Conservation (phyloP, 2,888 invertebrate genomes). For the Scrobipalpa atriplicella region DNA sequence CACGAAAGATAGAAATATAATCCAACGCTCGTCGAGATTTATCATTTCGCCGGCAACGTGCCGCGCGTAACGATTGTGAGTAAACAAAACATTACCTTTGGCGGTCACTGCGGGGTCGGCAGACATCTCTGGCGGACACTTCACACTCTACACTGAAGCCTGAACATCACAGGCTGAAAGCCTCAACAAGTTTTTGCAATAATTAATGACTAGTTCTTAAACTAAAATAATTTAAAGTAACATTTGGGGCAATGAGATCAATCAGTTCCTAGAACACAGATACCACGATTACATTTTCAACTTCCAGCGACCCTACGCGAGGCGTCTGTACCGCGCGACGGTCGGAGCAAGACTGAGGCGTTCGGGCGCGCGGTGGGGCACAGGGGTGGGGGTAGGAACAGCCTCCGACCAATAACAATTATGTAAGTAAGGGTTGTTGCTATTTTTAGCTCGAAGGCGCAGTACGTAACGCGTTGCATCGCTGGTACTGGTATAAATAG, state of each 20-base stretch:
- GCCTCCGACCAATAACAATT: conserved; percentile 76
- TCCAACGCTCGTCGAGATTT: background rate
- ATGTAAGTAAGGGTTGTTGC: conserved; percentile 72
- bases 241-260: conserved; percentile 8
- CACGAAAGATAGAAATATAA: no score
- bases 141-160: background rate
- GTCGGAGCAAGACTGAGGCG: conserved; percentile 53
- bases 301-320: conserved; percentile 38
- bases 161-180: conserved; percentile 2
- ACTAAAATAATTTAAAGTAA: background rate
- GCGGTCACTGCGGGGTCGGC: conserved; percentile 54
- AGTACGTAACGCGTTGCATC: conserved; percentile 54
- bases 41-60: background rate
- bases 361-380: conserved; percentile 39
- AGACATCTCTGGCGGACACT: conserved; percentile 52
- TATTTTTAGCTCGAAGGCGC: conserved; percentile 71
- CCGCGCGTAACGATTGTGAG: background rate
- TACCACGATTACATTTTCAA: conserved; percentile 26
- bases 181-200: background rate
- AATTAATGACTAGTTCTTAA: background rate
- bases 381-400: conserved; percentile 56
- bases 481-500: conserved; percentile 54
- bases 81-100: conserved; percentile 53
- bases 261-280: background rate
- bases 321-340: conserved; percentile 48